These are phyloP conservation scores for Gavia stellata DNA, from an alignment of 2,113 vertebrate genomes.

Conservation along the genomic window DNA sequence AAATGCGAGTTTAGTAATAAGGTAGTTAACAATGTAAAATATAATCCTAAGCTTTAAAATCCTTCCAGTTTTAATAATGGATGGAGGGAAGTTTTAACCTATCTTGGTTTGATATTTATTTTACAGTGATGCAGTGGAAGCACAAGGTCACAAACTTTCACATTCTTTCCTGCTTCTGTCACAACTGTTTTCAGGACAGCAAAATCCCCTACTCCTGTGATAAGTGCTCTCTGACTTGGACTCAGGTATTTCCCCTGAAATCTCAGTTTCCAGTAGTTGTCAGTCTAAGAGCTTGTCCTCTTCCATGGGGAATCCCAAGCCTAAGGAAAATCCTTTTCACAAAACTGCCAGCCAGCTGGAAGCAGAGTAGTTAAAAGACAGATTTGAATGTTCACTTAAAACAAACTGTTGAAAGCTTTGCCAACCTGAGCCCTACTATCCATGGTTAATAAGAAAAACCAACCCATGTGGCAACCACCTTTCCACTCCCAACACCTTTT, in stretches of 20 bases:
- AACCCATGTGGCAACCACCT: not conserved
- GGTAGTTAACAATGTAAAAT: not conserved
- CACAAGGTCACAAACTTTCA: constrained; percentile 47
- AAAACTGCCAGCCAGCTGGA: not conserved
- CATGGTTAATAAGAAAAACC: not conserved
- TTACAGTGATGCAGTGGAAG: not conserved
- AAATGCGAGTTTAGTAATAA: not conserved
- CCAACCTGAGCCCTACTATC: not conserved
- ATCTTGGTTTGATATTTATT: not conserved
- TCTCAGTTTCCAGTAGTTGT: not conserved
- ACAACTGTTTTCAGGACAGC: constrained; percentile 27
- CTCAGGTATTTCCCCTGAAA: constrained; percentile 8
- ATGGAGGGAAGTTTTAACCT: not conserved
- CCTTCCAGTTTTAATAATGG: not conserved
- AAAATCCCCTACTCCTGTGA: constrained; percentile 15
- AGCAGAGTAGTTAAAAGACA: not conserved
- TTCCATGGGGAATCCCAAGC: not conserved
- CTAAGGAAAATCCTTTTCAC: not conserved
- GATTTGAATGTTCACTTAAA: not conserved
- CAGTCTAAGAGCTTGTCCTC: not conserved
- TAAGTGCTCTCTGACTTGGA: not conserved
- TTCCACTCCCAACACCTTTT: not conserved
- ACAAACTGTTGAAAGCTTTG: not conserved
- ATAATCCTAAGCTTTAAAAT: not conserved
- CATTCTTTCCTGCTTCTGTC: constrained; percentile 44